Evolutionary conservation across 2,797 vertebrate species (phyloP).

Genomic region (Perdix hodgsoniae): DNA sequence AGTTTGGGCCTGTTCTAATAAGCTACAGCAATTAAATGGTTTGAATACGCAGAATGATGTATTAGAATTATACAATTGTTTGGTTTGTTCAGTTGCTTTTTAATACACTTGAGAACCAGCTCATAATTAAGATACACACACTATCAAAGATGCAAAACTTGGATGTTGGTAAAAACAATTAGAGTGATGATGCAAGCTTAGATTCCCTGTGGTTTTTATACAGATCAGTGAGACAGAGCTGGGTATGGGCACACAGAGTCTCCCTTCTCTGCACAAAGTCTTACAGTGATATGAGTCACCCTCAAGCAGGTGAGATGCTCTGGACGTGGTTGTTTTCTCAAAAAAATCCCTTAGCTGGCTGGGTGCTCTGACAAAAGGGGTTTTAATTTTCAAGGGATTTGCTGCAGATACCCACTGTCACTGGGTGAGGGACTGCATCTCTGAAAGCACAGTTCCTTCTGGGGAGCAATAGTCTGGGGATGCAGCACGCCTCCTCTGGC

Average conservation of each 20-base stretch:
- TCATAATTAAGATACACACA: conserved; percentile 65
- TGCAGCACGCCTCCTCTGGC: neutral
- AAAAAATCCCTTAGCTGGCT: neutral
- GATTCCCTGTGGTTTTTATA: conserved; percentile 50
- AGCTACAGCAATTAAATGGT: conserved; percentile 50
- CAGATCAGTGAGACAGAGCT: neutral
- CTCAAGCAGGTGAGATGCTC: neutral
- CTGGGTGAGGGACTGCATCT: neutral
- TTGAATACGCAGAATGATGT: conserved; percentile 18
- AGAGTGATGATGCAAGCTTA: conserved; percentile 47
- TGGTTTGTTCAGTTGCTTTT: conserved; percentile 62
- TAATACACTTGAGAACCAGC: conserved; percentile 64
- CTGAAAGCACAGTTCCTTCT: neutral
- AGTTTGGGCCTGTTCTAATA: conserved; percentile 48
- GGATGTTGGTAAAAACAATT: conserved; percentile 67
- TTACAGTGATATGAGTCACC: neutral
- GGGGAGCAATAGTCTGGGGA: neutral
- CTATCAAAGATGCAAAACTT: conserved; percentile 61
- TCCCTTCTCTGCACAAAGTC: neutral
- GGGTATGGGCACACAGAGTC: neutral
- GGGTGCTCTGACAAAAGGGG: neutral
- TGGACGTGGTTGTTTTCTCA: neutral
- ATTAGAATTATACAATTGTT: conserved; percentile 59
- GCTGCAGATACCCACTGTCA: neutral
- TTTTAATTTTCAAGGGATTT: neutral